phyloP scores from a whole-genome alignment of 1,140 invertebrate genomes.

The Aleiodes sp. region DNA sequence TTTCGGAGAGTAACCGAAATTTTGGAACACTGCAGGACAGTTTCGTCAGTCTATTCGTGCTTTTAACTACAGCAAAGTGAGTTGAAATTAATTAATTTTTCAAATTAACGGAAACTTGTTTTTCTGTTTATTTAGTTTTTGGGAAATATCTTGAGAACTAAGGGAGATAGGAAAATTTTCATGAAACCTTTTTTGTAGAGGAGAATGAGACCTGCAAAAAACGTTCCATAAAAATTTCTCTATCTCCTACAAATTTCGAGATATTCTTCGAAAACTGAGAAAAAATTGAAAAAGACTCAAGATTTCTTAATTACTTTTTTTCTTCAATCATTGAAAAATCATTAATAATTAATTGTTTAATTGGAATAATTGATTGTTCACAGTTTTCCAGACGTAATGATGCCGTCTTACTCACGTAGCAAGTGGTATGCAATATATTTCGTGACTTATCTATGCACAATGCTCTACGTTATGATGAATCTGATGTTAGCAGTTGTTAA shows the following conservation, averaged over 20 bases:
- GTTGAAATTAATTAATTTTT: constrained; percentile 43
- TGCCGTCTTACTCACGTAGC: constrained; percentile 84
- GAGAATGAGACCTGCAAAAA: too few relatives aligned
- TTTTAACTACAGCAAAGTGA: constrained; percentile 93
- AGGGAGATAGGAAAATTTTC: too few relatives aligned
- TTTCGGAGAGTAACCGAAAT: constrained; percentile 79
- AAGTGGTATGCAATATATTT: constrained; percentile 89
- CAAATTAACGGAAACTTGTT: too few relatives aligned
- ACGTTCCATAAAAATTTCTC: too few relatives aligned
- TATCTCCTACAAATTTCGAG: too few relatives aligned
- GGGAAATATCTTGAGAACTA: too few relatives aligned
- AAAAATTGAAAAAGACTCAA: neutral
- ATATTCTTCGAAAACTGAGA: too few relatives aligned
- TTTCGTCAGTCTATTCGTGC: constrained; percentile 89
- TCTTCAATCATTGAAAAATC: neutral
- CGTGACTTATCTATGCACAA: constrained; percentile 84
- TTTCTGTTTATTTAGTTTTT: too few relatives aligned
- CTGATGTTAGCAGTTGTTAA: constrained; percentile 92
- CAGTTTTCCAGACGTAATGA: constrained; percentile 94
- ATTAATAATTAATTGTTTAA: neutral
- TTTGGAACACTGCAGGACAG: constrained; percentile 83
- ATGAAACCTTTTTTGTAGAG: too few relatives aligned
- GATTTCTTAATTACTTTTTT: neutral
- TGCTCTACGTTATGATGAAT: constrained; percentile 91
- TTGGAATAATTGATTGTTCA: constrained; percentile 45